Conservation (phyloP, 2,888 invertebrate genomes). For the Papilio demoleus region DNA sequence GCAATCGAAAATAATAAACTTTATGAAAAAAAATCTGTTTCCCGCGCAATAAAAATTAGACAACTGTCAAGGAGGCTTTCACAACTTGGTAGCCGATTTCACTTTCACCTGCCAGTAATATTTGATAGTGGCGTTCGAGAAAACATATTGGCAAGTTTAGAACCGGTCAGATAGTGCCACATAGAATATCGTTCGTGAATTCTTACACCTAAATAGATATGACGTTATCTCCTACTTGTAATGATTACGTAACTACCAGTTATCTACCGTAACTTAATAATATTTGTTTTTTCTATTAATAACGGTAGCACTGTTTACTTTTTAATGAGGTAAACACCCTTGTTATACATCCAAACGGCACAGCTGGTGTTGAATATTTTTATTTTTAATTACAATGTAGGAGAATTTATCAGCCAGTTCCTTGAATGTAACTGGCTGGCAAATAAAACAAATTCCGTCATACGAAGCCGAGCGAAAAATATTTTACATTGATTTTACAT, state of each 20-base stretch:
- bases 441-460: neutral
- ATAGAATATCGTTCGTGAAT: conserved; percentile 21
- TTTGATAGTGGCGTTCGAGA: conserved; percentile 68
- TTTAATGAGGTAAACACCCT: neutral
- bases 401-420: neutral
- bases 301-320: conserved; percentile 10
- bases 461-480: too few species aligned
- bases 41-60: conserved; percentile 69
- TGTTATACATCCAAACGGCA: neutral
- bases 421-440: neutral
- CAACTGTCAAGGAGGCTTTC: conserved; percentile 76
- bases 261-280: conserved; percentile 8
- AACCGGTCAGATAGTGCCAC: conserved; percentile 37
- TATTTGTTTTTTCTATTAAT: conserved; percentile 16
- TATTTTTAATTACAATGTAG: too few species aligned
- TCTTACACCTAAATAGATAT: conserved; percentile 31
- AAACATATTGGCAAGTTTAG: conserved; percentile 49
- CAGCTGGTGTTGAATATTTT: neutral
- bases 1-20: conserved; percentile 13
- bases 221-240: conserved; percentile 17
- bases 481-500: neutral
- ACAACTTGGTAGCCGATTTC: conserved; percentile 71
- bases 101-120: conserved; percentile 71
- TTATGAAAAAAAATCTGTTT: conserved; percentile 43
- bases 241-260: conserved; percentile 15